Evolutionary conservation across 2,888 invertebrate genomes (phyloP), one percentile per base, ranked within the genome.

Genomic region (Cephus rjabovi): DNA sequence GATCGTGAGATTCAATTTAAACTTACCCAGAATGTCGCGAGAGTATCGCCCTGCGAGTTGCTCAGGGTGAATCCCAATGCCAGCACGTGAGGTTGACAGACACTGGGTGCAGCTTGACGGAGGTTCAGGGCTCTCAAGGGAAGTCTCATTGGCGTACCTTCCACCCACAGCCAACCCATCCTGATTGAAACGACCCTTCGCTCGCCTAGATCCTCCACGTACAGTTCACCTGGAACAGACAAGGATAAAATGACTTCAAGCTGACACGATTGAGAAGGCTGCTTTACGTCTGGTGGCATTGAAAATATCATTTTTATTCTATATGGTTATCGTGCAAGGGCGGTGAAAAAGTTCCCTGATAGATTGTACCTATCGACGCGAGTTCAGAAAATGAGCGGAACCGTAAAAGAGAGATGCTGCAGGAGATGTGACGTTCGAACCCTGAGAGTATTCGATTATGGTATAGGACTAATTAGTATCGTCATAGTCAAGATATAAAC

Each of bases 111-210:
- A 37, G 91, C 91, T 81, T 91, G 91, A 34, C 89, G 89, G 30
- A 91, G 87, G 84, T 91, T 91, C 81, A 91, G 86, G 34, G 91
- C 90, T 82, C 91, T 88, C 81, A 91, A 80, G 4, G 91, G 88
- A 77, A 91, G 80, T 77, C 87, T 87, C 90, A 90, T 91, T 78
- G 88, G 87, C 30, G 90, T 90, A 77, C 89, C 89, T 82, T 91
- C 91, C 79, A 91, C 91, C 91, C 91, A 91, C 75, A 91, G 83
- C 89, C 89, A 91, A 69, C 91, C 91, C 91, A 91, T 91, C 78
- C 91, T 87, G 83, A 91, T 90, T 81, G 87, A 89, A 75, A 91
- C 91, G 81, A 87, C 88, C 81, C 89, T 87, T 75, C 89, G 88
- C 82, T 91, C 90, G 75, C 83, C 87, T 77, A 91, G 84, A 78